phyloP scores from a whole-genome alignment of 2,113 vertebrate species.

The Tinamus guttatus region DNA sequence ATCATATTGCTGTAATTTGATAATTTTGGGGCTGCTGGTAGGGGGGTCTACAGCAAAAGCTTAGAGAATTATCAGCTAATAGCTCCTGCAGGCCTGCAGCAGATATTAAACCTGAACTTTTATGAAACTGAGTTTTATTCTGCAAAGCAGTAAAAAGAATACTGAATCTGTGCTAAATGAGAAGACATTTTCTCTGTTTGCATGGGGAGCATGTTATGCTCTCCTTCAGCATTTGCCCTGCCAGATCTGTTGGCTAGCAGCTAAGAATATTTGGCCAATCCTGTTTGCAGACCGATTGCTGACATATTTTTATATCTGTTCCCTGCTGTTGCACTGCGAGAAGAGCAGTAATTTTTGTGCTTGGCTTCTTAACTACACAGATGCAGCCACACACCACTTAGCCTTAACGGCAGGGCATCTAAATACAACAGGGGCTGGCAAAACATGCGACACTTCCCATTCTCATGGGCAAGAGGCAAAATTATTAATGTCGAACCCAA shows the following conservation, averaged over 20 bases:
- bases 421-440: neutral
- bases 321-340: neutral
- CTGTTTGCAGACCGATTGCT: neutral
- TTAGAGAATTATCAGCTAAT: slow-evolving; percentile 54
- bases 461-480: neutral
- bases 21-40: slow-evolving; percentile 46
- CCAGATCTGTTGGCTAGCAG: neutral
- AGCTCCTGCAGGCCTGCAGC: slow-evolving; percentile 48
- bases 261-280: neutral
- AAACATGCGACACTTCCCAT: neutral
- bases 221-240: neutral
- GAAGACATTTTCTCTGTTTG: neutral
- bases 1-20: slow-evolving; percentile 48
- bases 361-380: neutral
- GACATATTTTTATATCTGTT: fast-evolving
- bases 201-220: neutral
- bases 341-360: fast-evolving
- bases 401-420: neutral
- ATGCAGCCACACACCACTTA: neutral
- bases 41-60: slow-evolving; percentile 20
- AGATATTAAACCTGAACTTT: slow-evolving; percentile 42
- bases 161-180: neutral
- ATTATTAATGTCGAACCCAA: neutral
- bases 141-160: neutral
- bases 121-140: slow-evolving; percentile 8